Evolutionary conservation across 2,888 invertebrate species (phyloP).

Genomic region (Euplagia quadripunctaria): DNA sequence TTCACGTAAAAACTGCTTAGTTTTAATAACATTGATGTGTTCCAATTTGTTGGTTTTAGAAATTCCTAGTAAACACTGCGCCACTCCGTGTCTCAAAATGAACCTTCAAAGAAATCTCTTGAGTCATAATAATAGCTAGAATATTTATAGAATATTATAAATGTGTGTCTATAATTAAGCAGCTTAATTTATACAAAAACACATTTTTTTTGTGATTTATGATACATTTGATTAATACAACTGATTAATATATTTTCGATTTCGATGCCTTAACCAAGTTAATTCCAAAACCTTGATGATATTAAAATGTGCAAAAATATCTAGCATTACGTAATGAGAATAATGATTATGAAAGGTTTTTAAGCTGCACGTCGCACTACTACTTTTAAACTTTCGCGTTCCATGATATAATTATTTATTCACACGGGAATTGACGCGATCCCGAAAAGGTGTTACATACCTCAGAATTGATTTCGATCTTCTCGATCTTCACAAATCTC

Average conservation of each 20-base stretch:
- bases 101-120: constrained; percentile 1
- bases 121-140: neutral
- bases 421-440: too few relatives aligned
- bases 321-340: neutral
- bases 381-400: too few relatives aligned
- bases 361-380: too few relatives aligned
- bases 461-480: too few relatives aligned
- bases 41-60: neutral
- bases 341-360: neutral
- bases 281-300: constrained; percentile 3
- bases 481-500: too few relatives aligned
- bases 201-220: constrained; percentile 15
- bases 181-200: constrained; percentile 12
- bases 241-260: too few relatives aligned
- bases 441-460: too few relatives aligned
- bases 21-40: too few relatives aligned
- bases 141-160: constrained; percentile 4
- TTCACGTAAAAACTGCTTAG: neutral
- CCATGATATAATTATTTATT: too few relatives aligned
- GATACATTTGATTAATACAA: constrained; percentile 11
- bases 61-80: neutral
- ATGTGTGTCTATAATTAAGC: neutral
- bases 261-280: constrained; percentile 10
- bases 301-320: neutral
- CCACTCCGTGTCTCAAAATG: neutral